Evolutionary conservation across 2,797 vertebrate genomes (phyloP).

Genomic region (Cuculus canorus): DNA sequence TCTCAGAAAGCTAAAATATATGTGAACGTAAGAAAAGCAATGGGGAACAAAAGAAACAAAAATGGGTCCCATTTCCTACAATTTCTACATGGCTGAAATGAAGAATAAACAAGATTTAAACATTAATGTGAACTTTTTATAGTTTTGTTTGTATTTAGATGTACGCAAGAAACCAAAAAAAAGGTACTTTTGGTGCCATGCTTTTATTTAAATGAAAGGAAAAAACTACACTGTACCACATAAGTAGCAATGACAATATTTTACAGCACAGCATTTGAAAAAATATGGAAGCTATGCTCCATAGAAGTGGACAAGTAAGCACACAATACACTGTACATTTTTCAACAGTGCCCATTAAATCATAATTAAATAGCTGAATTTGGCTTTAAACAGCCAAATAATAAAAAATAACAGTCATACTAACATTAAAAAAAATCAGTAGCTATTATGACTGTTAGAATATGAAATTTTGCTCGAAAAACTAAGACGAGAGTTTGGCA

Average conservation of each 20-base stretch:
- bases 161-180: slow-evolving; percentile 37
- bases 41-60: background rate
- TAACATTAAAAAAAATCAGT: slow-evolving; percentile 62
- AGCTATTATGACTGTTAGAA: slow-evolving; percentile 66
- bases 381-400: slow-evolving; percentile 86
- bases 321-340: slow-evolving; percentile 83
- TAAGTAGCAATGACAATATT: slow-evolving; percentile 81
- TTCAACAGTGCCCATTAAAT: slow-evolving; percentile 75
- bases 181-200: slow-evolving; percentile 75
- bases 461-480: slow-evolving; percentile 69
- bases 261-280: slow-evolving; percentile 86
- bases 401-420: slow-evolving; percentile 77
- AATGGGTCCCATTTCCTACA: background rate
- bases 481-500: slow-evolving; percentile 78
- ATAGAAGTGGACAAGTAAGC: slow-evolving; percentile 78
- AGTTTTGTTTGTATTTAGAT: background rate
- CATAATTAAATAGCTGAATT: slow-evolving; percentile 77
- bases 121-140: background rate
- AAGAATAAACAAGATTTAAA: background rate
- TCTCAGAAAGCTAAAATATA: background rate
- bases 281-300: slow-evolving; percentile 79
- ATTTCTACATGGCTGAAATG: background rate
- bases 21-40: background rate
- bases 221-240: slow-evolving; percentile 77
- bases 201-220: slow-evolving; percentile 82